phyloP scores from a whole-genome alignment of 2,113 vertebrate species.

The Dipodomys stephensi region DNA sequence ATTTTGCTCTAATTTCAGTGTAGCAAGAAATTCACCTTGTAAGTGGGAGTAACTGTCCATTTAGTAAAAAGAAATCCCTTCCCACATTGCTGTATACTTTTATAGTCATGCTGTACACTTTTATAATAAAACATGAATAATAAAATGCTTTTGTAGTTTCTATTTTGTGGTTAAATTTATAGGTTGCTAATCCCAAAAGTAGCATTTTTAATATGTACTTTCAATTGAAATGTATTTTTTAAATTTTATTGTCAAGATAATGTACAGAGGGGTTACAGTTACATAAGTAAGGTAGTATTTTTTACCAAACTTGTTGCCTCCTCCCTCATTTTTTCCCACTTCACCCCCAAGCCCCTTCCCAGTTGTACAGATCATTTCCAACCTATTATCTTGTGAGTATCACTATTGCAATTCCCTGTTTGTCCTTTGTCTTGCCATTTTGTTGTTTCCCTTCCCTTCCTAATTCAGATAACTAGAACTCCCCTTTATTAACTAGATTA shows the following conservation, averaged over 20 bases:
- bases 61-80: constrained; percentile 74
- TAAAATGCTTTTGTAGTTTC: constrained; percentile 60
- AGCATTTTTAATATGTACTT: not conserved
- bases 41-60: constrained; percentile 73
- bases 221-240: too few species aligned
- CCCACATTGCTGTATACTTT: constrained; percentile 46
- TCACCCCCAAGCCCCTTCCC: too few species aligned
- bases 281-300: too few species aligned
- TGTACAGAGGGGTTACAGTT: too few species aligned
- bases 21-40: constrained; percentile 78
- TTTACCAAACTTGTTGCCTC: too few species aligned
- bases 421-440: too few species aligned
- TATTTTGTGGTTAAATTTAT: constrained; percentile 44
- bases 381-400: too few species aligned
- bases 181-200: constrained; percentile 45
- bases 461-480: not conserved
- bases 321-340: too few species aligned
- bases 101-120: constrained; percentile 25
- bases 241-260: too few species aligned
- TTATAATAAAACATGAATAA: constrained; percentile 58
- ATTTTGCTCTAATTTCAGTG: constrained; percentile 79
- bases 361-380: too few species aligned
- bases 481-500: not conserved
- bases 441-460: not conserved
- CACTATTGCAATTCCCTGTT: too few species aligned